phyloP scores from a whole-genome alignment of 2,113 vertebrate species.

The Siniperca chuatsi region DNA sequence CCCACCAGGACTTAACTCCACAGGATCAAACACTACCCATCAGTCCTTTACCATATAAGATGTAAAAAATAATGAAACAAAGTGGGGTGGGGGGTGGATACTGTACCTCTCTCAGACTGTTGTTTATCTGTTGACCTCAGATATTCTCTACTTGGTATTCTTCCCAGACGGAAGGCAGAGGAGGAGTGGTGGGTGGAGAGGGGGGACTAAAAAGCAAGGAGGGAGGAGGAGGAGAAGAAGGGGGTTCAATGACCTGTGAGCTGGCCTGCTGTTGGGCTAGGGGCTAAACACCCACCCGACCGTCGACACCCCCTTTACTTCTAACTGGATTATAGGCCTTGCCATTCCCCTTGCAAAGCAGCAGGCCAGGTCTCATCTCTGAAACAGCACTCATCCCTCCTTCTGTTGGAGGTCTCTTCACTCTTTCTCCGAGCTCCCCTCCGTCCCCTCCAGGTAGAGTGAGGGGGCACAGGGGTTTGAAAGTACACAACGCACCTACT shows the following conservation, averaged over 20 bases:
- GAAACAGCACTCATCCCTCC: slow-evolving; percentile 36
- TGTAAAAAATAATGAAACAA: slow-evolving; percentile 36
- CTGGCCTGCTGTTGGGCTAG: slow-evolving; percentile 70
- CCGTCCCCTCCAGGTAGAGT: slow-evolving; percentile 46
- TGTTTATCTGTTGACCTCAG: slow-evolving; percentile 73
- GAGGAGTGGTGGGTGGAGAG: background rate
- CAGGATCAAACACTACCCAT: slow-evolving; percentile 57
- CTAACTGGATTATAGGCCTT: slow-evolving; percentile 71
- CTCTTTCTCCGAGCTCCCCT: slow-evolving; percentile 23
- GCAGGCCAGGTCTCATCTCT: slow-evolving; percentile 47
- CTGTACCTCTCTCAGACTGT: slow-evolving; percentile 34
- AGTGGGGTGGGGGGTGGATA: background rate
- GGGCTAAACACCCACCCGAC: slow-evolving; percentile 58
- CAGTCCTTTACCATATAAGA: slow-evolving; percentile 30
- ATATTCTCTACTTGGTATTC: slow-evolving; percentile 60
- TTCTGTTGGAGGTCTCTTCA: slow-evolving; percentile 19
- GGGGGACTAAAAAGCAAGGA: slow-evolving; percentile 4
- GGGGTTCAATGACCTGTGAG: slow-evolving; percentile 77
- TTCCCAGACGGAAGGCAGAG: slow-evolving; percentile 42
- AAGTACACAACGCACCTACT: background rate
- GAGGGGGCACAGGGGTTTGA: background rate
- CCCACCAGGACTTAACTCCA: slow-evolving; percentile 38
- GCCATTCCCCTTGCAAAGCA: slow-evolving; percentile 46
- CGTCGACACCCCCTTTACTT: slow-evolving; percentile 18
- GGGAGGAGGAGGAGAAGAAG: slow-evolving; percentile 25